Evolutionary conservation across 2,797 vertebrate species (phyloP).

Genomic region (Simalia tracyae): DNA sequence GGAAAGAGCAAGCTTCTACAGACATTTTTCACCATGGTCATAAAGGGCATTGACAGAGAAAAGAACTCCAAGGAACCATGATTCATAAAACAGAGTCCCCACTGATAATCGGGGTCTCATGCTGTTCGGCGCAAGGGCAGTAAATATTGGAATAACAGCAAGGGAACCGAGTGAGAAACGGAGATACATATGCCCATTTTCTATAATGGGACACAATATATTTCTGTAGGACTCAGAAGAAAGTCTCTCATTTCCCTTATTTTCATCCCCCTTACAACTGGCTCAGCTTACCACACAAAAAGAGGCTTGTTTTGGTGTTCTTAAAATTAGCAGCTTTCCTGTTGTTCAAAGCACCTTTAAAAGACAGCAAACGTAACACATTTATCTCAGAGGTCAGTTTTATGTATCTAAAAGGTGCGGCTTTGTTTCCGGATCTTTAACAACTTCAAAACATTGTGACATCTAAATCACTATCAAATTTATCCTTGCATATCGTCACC

Average conservation of each 20-base stretch:
- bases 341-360: background rate
- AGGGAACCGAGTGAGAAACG: background rate
- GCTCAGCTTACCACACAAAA: background rate
- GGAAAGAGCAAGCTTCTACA: background rate
- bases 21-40: constrained; percentile 37
- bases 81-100: constrained; percentile 36
- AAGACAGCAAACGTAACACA: background rate
- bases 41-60: constrained; percentile 29
- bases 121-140: constrained; percentile 17
- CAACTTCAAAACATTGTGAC: background rate
- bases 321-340: background rate
- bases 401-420: background rate
- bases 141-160: background rate
- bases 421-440: background rate
- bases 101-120: constrained; percentile 14
- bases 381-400: constrained; percentile 5
- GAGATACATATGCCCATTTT: constrained; percentile 29
- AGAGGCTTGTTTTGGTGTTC: background rate
- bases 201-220: background rate
- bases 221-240: background rate
- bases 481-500: constrained; percentile 3
- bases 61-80: constrained; percentile 18
- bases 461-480: constrained; percentile 5
- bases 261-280: background rate
- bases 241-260: background rate